Conservation (phyloP, 2,797 vertebrate genomes). For the Accipiter superciliosus region DNA sequence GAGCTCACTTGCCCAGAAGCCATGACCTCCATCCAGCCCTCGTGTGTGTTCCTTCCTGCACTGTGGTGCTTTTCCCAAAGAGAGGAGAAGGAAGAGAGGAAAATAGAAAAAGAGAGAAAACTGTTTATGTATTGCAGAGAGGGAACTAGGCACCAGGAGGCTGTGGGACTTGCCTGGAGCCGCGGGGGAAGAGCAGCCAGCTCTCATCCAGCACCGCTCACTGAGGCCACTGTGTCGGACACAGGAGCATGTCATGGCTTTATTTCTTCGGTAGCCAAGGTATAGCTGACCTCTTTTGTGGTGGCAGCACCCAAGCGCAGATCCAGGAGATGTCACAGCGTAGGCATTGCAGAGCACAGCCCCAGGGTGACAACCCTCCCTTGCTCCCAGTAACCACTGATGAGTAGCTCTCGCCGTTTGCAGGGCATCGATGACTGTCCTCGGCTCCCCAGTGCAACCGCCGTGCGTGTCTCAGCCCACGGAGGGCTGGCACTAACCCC, state of each 20-base stretch:
- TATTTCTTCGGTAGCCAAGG: too few relatives aligned
- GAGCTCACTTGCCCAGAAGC: background rate
- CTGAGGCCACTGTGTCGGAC: background rate
- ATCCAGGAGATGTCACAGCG: background rate
- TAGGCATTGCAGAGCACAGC: background rate
- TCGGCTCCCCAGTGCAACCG: background rate
- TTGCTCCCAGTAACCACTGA: background rate
- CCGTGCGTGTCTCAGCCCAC: accelerated
- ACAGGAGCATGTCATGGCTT: accelerated
- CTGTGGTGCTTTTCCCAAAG: background rate
- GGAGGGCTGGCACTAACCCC: background rate
- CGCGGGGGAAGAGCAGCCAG: background rate
- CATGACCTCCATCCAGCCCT: background rate
- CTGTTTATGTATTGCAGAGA: background rate
- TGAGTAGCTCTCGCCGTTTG: background rate
- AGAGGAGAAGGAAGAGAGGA: background rate
- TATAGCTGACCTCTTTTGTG: background rate
- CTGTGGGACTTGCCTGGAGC: background rate
- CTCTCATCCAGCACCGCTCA: background rate
- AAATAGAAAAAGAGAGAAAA: background rate
- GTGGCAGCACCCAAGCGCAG: background rate
- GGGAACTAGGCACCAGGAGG: background rate
- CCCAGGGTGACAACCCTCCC: background rate
- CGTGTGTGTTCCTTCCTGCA: accelerated
- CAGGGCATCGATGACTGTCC: accelerated